These are phyloP conservation scores for Mergus octosetaceus DNA, from an alignment of 2,797 vertebrate species.

Conservation along the genomic window DNA sequence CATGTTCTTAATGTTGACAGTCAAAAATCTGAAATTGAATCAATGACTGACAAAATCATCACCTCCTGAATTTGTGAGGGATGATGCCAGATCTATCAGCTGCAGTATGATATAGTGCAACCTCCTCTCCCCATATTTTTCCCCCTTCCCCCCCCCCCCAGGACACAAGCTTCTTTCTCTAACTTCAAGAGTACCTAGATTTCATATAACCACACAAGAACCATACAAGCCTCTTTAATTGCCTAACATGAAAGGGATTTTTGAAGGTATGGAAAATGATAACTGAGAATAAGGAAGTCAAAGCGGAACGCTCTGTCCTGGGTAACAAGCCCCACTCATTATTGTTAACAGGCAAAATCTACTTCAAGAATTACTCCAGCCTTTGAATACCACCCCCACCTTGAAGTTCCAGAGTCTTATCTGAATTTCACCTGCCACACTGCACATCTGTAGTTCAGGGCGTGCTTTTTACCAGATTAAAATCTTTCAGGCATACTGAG, in stretches of 20 bases:
- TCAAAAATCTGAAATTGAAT: neutral
- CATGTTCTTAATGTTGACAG: neutral
- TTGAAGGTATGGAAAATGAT: neutral
- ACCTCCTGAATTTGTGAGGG: neutral
- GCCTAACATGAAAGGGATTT: neutral
- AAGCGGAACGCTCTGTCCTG: neutral
- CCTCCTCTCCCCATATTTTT: accelerated
- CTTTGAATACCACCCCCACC: too few species aligned
- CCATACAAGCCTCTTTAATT: neutral
- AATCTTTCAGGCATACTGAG: neutral
- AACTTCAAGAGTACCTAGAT: neutral
- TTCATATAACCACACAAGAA: neutral
- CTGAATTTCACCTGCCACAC: neutral
- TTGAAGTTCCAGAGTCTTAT: neutral
- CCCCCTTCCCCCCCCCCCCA: too few species aligned
- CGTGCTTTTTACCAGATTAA: neutral
- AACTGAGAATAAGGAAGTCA: neutral
- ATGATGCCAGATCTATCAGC: neutral
- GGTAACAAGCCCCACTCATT: neutral
- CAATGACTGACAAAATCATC: neutral
- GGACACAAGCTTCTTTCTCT: neutral
- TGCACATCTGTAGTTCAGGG: neutral
- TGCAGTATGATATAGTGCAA: neutral
- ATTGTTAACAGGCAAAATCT: neutral
- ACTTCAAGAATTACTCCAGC: neutral